phyloP scores from a whole-genome alignment of 2,797 vertebrate species.

The Champsocephalus gunnari region DNA sequence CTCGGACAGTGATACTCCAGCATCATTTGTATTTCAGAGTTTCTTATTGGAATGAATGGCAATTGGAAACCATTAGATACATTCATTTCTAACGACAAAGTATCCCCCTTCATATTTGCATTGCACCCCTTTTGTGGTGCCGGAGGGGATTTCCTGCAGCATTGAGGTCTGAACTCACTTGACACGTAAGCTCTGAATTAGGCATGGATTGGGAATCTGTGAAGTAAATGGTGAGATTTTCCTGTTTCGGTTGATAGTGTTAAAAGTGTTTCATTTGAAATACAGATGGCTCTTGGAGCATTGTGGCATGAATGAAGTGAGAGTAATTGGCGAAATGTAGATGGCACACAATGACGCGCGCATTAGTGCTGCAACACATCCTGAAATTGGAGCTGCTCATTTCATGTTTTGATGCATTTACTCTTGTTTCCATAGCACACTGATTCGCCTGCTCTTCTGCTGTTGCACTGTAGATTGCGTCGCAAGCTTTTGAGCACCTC shows the following conservation, averaged over 20 bases:
- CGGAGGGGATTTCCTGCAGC: slow-evolving; percentile 64
- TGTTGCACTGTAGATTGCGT: slow-evolving; percentile 69
- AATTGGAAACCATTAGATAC: slow-evolving; percentile 64
- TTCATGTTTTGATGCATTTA: slow-evolving; percentile 60
- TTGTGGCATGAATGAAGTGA: slow-evolving; percentile 70
- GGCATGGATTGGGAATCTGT: slow-evolving; percentile 56
- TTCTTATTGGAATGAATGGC: slow-evolving; percentile 56
- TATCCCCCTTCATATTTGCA: slow-evolving; percentile 58
- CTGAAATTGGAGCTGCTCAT: slow-evolving; percentile 68
- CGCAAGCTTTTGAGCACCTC: slow-evolving; percentile 63
- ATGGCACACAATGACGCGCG: slow-evolving; percentile 68
- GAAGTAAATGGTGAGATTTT: slow-evolving; percentile 68
- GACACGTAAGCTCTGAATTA: slow-evolving; percentile 70
- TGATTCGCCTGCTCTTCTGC: slow-evolving; percentile 65
- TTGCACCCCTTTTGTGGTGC: slow-evolving; percentile 52
- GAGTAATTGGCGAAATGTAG: slow-evolving; percentile 75
- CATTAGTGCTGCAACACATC: slow-evolving; percentile 70
- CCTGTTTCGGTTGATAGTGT: slow-evolving; percentile 55
- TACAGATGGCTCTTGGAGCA: slow-evolving; percentile 71
- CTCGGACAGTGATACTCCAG: slow-evolving; percentile 59
- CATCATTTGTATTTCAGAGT: slow-evolving; percentile 46
- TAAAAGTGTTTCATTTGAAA: slow-evolving; percentile 75
- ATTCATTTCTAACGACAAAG: slow-evolving; percentile 36
- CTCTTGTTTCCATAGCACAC: slow-evolving; percentile 52
- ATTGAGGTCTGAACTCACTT: slow-evolving; percentile 61